phyloP scores from a whole-genome alignment of 1,140 invertebrate species.

The Sarcophaga peregrina region DNA sequence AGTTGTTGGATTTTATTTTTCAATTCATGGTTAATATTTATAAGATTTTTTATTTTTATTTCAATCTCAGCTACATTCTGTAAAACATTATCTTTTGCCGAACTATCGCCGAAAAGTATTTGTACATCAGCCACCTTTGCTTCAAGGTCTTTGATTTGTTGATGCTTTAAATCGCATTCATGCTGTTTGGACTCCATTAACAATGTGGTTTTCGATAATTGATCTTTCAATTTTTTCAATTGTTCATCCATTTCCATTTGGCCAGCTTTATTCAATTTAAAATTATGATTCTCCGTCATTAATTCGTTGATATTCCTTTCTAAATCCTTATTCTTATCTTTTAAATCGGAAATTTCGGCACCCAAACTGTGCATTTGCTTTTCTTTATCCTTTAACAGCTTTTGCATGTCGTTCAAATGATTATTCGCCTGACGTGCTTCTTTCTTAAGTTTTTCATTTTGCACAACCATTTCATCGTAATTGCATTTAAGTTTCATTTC shows the following conservation, averaged over 20 bases:
- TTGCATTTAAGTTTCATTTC: constrained; percentile 37
- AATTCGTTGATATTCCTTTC: constrained; percentile 42
- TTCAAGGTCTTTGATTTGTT: neutral
- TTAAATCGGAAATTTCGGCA: constrained; percentile 42
- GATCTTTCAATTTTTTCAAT: neutral
- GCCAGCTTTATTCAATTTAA: neutral
- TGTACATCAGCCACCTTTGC: neutral
- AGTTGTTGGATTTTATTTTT: neutral
- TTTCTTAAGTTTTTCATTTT: constrained; percentile 43
- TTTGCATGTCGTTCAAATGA: constrained; percentile 43
- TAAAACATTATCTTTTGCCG: neutral
- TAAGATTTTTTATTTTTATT: neutral
- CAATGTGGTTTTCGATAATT: neutral
- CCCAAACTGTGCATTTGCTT: constrained; percentile 46
- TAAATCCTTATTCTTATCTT: constrained; percentile 42
- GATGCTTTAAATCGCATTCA: constrained; percentile 4
- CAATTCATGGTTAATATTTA: neutral
- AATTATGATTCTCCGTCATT: neutral
- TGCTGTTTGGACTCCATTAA: constrained; percentile 1
- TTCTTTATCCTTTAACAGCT: constrained; percentile 48
- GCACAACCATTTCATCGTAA: constrained; percentile 43
- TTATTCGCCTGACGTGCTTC: constrained; percentile 25
- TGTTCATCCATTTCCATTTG: constrained; percentile 20
- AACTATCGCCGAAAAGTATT: neutral
- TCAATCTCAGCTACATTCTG: neutral